Base-by-base conservation (phyloP, 2,888 invertebrate genomes). In the Chrysotoxum bicinctum region DNA sequence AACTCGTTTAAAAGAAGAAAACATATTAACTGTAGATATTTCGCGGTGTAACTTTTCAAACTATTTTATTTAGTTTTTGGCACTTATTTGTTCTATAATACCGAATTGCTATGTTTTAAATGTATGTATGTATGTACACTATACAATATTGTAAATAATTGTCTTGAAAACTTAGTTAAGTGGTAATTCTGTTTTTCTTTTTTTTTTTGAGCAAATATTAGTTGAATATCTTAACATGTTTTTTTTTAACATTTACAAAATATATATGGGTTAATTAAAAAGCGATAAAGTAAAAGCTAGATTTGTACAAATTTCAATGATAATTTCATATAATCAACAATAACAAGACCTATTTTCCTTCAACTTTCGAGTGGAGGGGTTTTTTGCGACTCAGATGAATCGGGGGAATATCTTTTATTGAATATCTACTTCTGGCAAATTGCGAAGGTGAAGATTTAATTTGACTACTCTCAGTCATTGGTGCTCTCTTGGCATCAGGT, bases 341-440 rank as follows among this genome's bases (percentile, higher is more conserved):
- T 19, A 45, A 54, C 16, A 54, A 54, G 14, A 21, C 7, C 3
- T 35, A 69, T 77, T 58, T 76, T 19, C 81, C 81, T 48, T 81
- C 81, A 60, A 48, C 69, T 48, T 77, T 81, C 8, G 69, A 19
- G 14, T 85, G 76, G 66, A 81, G 81, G 76, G 43, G 43, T 69
- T 73, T 85, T 21, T 81, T 85, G 37, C 85, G 85, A 77, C 81
- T 77, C 45, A 73, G 76, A 64, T 85, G 85, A 73, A 85, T 73
- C 73, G 85, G 32, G 16, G 81, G 85, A 81, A 85, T 77, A 58
- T 85, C 85, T 52, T 73, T 85, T n/a, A 69, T 81, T 26, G 81
- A 54, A 58, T 62, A 76, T 50, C 74, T 85, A 45, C 23, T 85
- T 16, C 60, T 68, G 19, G 68, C 12, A 48, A 77, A 54, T n/a